phyloP scores from a whole-genome alignment of 1,140 invertebrate species.

The Ips nitidus region DNA sequence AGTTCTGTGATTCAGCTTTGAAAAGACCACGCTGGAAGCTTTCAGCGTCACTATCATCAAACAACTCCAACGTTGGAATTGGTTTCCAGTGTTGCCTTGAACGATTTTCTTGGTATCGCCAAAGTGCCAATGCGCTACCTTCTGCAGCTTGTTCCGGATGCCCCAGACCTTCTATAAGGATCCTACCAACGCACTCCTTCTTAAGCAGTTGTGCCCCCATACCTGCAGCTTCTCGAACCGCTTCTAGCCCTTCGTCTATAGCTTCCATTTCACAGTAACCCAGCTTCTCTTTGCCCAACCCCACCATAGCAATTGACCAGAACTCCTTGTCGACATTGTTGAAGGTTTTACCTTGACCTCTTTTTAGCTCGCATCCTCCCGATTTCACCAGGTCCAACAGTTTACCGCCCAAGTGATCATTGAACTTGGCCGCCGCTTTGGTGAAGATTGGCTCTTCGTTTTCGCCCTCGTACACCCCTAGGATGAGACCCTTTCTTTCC shows the following conservation, averaged over 20 bases:
- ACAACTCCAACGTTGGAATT: constrained; percentile 47
- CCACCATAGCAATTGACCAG: constrained; percentile 67
- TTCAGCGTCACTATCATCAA: constrained; percentile 48
- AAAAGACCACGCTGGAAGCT: constrained; percentile 50
- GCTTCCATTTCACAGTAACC: constrained; percentile 66
- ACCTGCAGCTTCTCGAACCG: constrained; percentile 62
- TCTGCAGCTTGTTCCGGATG: constrained; percentile 77
- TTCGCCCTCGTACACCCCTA: constrained; percentile 51
- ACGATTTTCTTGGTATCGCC: constrained; percentile 65
- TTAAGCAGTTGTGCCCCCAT: constrained; percentile 60
- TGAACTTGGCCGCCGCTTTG: no score
- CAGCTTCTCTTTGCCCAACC: constrained; percentile 65
- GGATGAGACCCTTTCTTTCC: constrained; percentile 39
- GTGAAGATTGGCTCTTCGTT: constrained; percentile 44
- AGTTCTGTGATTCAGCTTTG: constrained; percentile 75
- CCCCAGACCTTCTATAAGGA: constrained; percentile 71
- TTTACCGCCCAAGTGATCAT: constrained; percentile 28
- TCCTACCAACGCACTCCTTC: constrained; percentile 59
- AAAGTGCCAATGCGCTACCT: constrained; percentile 65
- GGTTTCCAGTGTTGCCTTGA: constrained; percentile 55
- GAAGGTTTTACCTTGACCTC: constrained; percentile 61
- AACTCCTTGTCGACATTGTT: constrained; percentile 66
- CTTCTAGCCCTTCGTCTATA: constrained; percentile 69
- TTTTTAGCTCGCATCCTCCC: constrained; percentile 47
- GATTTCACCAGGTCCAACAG: constrained; percentile 42